Percentiles rank a stretch among this genome's conserved stretches.
These are phyloP conservation scores for Papilio demoleus DNA, from an alignment of 2,888 invertebrate genomes.

Conservation along the genomic window DNA sequence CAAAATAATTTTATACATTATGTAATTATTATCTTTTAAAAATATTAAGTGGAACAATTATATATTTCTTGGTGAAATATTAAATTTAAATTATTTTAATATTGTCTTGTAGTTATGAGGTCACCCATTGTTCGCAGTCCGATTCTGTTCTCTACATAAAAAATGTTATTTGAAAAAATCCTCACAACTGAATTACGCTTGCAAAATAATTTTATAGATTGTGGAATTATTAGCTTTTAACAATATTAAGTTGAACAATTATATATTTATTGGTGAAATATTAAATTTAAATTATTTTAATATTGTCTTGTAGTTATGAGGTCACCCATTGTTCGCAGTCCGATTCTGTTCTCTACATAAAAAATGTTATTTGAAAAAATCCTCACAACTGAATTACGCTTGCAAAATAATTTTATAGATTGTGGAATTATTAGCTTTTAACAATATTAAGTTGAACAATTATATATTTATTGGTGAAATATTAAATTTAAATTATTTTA, in stretches of 20 bases:
- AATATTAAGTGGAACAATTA: no score
- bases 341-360: constrained; percentile 16
- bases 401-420: neutral
- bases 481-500: no score
- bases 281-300: no score
- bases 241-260: no score
- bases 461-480: no score
- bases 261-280: no score
- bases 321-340: constrained; percentile 16
- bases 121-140: constrained; percentile 14
- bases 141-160: constrained; percentile 18
- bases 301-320: constrained; percentile 16
- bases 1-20: neutral
- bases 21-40: no score
- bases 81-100: neutral
- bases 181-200: neutral
- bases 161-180: constrained; percentile 12
- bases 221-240: no score
- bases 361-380: constrained; percentile 14
- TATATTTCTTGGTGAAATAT: no score
- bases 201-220: neutral
- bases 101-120: constrained; percentile 13
- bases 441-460: no score
- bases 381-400: neutral
- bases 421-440: no score